Base-by-base conservation (phyloP, 2,888 invertebrate genomes). In the Mythimna loreyi region DNA sequence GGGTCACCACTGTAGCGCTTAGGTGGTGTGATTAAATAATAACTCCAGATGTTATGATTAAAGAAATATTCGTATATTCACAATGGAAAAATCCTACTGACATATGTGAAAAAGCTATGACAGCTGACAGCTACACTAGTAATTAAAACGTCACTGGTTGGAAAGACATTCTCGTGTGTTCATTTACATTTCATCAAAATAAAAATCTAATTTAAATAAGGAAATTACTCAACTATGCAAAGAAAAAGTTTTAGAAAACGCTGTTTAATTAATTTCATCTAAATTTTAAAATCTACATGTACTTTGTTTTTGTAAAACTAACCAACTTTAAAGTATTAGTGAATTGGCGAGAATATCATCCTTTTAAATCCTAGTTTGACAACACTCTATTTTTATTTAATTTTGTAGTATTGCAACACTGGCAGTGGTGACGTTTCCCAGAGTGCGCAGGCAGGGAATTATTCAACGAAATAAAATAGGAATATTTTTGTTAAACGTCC, bases 391-490 rank as follows among this genome's bases (percentile, higher is more conserved):
- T 45, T 9, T 16, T 36, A 7, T 52, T 7, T 4, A 30, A 49
- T 77, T 83, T 87, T 80, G 28, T 65, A 36, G 23, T 6, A 58
- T 66, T 64, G 72, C 83, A 86, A 87, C 86, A 77, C 77, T 71
- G n/a, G 23, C 61, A 75, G 73, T 91, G 90, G 89, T 91, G 91
- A 91, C 91, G 91, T 90, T 88, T 87, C 77, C 83, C 78, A 83
- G 81, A 83, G 83, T 87, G 85, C 84, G 83, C 85, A 78, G 74
- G 80, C 75, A 71, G 67, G 65, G 68, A 76, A 75, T 70, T 75
- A 78, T 62, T 85, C 73, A 83, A 80, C 78, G 72, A 81, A 85
- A 83, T 78, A 80, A 72, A 72, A 81, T 69, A 72, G 68, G 71
- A 87, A 84, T 78, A 71, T 65, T 66, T 58, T 74, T 80, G 72